These are phyloP conservation scores for Nysson spinosus DNA, from an alignment of 2,888 invertebrate genomes.

Conservation along the genomic window DNA sequence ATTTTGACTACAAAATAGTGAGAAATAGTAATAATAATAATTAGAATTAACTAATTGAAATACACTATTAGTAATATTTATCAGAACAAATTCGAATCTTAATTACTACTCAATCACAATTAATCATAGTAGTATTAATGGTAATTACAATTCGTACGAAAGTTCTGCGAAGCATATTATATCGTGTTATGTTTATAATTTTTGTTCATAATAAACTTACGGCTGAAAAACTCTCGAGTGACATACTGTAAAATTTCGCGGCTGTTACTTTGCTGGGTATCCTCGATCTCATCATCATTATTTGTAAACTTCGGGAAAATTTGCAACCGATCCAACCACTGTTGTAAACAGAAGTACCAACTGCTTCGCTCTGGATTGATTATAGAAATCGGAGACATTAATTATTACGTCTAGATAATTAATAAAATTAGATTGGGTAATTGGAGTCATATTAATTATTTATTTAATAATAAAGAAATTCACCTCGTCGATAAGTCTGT, in stretches of 20 bases:
- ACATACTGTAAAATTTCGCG: conserved; percentile 71
- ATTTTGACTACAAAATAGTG: no score
- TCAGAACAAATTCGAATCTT: no score
- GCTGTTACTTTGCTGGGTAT: conserved; percentile 66
- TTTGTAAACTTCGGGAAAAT: conserved; percentile 50
- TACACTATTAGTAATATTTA: no score
- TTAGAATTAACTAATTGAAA: no score
- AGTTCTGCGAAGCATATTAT: no score
- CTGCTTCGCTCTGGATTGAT: conserved; percentile 58
- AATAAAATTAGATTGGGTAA: not conserved
- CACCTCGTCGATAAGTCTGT: conserved; percentile 66
- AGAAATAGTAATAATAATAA: no score
- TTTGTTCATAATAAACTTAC: conserved; percentile 58
- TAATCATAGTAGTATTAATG: no score
- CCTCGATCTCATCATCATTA: conserved; percentile 64
- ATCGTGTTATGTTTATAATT: no score
- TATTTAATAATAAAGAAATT: no score
- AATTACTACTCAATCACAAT: no score
- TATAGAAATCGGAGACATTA: not conserved
- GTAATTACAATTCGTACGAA: no score
- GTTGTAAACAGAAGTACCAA: conserved; percentile 60
- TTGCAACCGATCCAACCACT: conserved; percentile 61
- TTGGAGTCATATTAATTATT: not conserved
- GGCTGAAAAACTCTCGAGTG: conserved; percentile 65
- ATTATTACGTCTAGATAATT: conserved; percentile 5